Conservation (phyloP, 2,797 vertebrate species). For the Helarctos malayanus region DNA sequence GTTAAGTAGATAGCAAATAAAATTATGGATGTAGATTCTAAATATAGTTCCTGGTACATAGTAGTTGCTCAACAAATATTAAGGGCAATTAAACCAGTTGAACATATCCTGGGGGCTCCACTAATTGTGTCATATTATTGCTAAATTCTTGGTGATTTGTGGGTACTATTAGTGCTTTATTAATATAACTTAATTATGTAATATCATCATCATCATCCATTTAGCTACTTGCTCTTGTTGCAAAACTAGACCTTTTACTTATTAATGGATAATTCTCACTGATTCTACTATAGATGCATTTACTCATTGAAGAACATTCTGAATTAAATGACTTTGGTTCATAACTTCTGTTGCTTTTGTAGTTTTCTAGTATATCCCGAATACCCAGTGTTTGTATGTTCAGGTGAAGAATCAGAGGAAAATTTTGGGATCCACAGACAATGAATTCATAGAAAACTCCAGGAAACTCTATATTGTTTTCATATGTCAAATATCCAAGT, state of each 20-base stretch:
- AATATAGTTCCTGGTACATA: not conserved
- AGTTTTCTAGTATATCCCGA: conserved; percentile 31
- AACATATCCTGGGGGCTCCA: not conserved
- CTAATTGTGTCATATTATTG: conserved; percentile 37
- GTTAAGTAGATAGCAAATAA: conserved; percentile 48
- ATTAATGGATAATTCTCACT: not conserved
- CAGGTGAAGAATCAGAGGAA: not conserved
- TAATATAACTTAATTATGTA: not conserved
- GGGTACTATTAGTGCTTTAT: not conserved
- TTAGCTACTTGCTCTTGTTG: conserved; percentile 29
- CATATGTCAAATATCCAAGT: not conserved
- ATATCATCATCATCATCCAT: not conserved
- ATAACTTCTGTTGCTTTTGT: conserved; percentile 12
- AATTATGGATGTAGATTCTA: not conserved
- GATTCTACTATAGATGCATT: not conserved
- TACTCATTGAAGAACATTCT: not conserved
- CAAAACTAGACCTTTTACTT: conserved; percentile 19
- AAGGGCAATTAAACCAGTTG: not conserved
- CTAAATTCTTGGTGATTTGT: conserved; percentile 37
- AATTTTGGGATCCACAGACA: not conserved
- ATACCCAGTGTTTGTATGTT: not conserved
- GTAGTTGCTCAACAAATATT: conserved; percentile 45
- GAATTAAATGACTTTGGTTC: conserved; percentile 20
- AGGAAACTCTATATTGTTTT: conserved; percentile 17
- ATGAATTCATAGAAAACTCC: conserved; percentile 17